Evolutionary conservation across 2,888 invertebrate genomes (phyloP).

Genomic region (Lasius fuliginosus): DNA sequence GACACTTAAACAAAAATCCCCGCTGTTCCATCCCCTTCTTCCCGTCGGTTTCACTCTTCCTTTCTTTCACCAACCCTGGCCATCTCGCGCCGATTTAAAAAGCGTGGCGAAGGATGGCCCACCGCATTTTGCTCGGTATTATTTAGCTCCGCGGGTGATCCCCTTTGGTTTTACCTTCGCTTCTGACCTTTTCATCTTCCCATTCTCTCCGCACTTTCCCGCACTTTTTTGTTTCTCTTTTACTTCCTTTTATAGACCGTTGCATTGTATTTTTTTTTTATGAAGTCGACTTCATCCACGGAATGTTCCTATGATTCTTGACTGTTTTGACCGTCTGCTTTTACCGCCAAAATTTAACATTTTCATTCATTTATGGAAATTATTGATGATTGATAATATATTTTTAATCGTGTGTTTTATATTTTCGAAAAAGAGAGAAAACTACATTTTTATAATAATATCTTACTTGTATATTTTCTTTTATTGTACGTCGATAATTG

Average conservation of each 20-base stretch:
- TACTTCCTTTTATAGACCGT: conserved; percentile 47
- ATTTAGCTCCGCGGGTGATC: conserved; percentile 84
- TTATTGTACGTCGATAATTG: neutral
- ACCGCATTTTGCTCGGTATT: conserved; percentile 83
- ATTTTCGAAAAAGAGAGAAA: neutral
- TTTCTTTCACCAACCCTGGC: conserved; percentile 52
- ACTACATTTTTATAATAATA: neutral
- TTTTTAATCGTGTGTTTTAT: neutral
- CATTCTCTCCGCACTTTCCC: conserved; percentile 55
- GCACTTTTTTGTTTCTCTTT: conserved; percentile 56
- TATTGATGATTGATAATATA: neutral
- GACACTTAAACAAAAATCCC: conserved; percentile 77
- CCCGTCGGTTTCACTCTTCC: conserved; percentile 36
- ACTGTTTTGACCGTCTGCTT: conserved; percentile 61
- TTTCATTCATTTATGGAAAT: neutral
- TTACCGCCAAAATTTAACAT: neutral
- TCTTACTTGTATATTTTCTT: neutral
- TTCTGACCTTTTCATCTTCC: conserved; percentile 72
- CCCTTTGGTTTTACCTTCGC: conserved; percentile 77
- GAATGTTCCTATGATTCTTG: conserved; percentile 59
- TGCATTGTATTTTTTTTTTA: conserved; percentile 70
- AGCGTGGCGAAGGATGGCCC: conserved; percentile 84
- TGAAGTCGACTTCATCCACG: conserved; percentile 63
- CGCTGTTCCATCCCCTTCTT: conserved; percentile 48
- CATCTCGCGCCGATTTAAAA: conserved; percentile 74